Conservation (phyloP, 2,888 invertebrate genomes). For the Scaptomyza flava region DNA sequence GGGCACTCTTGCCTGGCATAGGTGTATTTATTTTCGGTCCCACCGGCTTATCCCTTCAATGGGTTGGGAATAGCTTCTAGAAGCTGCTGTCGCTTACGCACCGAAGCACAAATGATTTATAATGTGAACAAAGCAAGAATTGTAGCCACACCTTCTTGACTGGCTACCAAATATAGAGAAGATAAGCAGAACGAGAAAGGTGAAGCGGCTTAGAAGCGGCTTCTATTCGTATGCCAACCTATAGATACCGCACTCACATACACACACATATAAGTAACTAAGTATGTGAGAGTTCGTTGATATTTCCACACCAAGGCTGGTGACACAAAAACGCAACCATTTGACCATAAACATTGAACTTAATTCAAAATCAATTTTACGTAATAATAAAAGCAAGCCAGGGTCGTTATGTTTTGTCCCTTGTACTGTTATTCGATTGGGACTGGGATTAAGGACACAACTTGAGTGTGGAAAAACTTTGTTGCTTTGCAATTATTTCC, state of each 20-base stretch:
- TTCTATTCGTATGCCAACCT: constrained; percentile 19
- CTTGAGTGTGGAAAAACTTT: constrained; percentile 8
- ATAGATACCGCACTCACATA: constrained; percentile 20
- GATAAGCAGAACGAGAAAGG: not conserved
- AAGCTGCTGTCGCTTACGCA: constrained; percentile 58
- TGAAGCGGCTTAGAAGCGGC: not conserved
- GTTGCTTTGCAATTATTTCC: constrained; percentile 56
- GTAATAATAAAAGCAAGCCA: constrained; percentile 76
- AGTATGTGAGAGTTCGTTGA: constrained; percentile 16
- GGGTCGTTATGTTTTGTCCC: constrained; percentile 37
- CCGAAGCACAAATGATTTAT: constrained; percentile 75
- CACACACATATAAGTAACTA: constrained; percentile 11
- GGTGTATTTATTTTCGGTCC: constrained; percentile 68
- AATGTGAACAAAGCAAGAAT: constrained; percentile 69
- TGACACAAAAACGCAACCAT: constrained; percentile 79
- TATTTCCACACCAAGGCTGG: constrained; percentile 43
- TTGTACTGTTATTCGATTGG: constrained; percentile 1
- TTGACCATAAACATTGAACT: constrained; percentile 82
- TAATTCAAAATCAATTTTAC: constrained; percentile 81
- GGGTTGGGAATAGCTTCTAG: constrained; percentile 23
- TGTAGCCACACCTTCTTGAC: constrained; percentile 55
- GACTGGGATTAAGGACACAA: constrained; percentile 2
- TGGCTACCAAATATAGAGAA: constrained; percentile 25
- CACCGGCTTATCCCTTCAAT: constrained; percentile 47
- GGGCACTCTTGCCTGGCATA: constrained; percentile 24